These are phyloP conservation scores for Creontiades dilutus DNA, from an alignment of 2,888 invertebrate genomes.

Conservation along the genomic window DNA sequence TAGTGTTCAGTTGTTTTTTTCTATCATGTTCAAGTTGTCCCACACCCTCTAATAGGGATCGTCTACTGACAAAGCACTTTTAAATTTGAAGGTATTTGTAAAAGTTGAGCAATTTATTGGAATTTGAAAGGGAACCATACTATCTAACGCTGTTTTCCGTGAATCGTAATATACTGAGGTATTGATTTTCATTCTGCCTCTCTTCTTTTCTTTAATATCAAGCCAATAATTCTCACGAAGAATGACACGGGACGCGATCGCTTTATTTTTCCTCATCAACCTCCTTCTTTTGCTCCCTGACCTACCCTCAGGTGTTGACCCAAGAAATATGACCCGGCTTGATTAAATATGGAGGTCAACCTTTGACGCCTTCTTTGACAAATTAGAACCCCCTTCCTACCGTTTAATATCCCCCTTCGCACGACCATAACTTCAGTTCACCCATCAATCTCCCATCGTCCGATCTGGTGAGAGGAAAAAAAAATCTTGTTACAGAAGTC, in stretches of 20 bases:
- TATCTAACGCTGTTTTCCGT: too few relatives aligned
- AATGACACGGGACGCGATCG: background rate
- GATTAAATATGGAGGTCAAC: slow-evolving; percentile 18
- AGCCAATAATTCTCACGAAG: background rate
- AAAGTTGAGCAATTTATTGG: too few relatives aligned
- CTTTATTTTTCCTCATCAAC: slow-evolving; percentile 7
- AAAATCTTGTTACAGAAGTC: background rate
- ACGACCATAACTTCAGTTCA: background rate
- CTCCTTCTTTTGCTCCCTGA: background rate
- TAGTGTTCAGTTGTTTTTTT: too few relatives aligned
- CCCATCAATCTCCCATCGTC: slow-evolving; percentile 18
- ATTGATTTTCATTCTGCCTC: too few relatives aligned
- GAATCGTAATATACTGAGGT: too few relatives aligned
- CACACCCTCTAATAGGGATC: too few relatives aligned
- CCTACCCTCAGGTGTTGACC: background rate
- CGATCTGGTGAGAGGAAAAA: background rate
- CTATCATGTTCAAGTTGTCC: too few relatives aligned
- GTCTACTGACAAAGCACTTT: too few relatives aligned
- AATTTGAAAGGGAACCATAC: too few relatives aligned
- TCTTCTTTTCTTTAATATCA: background rate
- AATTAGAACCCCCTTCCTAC: background rate
- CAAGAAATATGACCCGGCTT: slow-evolving; percentile 27
- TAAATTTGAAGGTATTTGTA: too few relatives aligned
- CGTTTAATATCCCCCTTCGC: too few relatives aligned
- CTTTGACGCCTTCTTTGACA: slow-evolving; percentile 18